Evolutionary conservation across 2,888 invertebrate genomes (phyloP), one percentile per base, ranked within the genome.

Genomic region (Drosophila mimetica): DNA sequence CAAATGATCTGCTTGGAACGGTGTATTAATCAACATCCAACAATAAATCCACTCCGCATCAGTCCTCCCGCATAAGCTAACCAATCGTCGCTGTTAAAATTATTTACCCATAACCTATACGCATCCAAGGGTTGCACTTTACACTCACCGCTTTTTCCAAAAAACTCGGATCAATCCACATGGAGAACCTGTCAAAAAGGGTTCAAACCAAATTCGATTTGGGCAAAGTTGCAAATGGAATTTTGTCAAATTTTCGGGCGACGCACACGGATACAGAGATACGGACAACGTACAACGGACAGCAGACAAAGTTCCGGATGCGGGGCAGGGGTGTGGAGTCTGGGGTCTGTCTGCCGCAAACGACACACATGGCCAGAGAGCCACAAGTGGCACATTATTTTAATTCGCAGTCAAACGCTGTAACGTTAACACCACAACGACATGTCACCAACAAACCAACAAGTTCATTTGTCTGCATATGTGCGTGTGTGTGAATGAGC

Each of bases 361-460:
- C 28, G 37, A 37, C 22, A 42, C 51, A 46, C 51, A 54, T 46
- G 46, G 46, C 30, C 53, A 48, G 34, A 71, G 77, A 78, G 87
- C 90, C 86, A 89, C 90, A 89, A 90, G 89, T 90, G 89, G 89
- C 87, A 89, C 84, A 89, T 90, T 88, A 88, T 84, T 90, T 89
- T 84, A 85, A 86, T 80, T 79, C 75, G 78, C 79, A 86, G 83
- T 82, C 82, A 84, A 82, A 88, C 82, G 80, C 60, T 76, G 76
- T 75, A 80, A 72, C 86, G 74, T 86, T 86, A 75, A 84, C 83
- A 83, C 83, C 67, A 41, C 59, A 57, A 63, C 70, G 58, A 63
- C 76, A 72, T 74, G 71, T 71, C 61, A 58, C 46, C 71, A 70
- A 61, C 60, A 47, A 39, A 5, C 60, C 61, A 46, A 66, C 65